Evolutionary conservation across 2,888 invertebrate species (phyloP).

Genomic region (Campoplex nolae): DNA sequence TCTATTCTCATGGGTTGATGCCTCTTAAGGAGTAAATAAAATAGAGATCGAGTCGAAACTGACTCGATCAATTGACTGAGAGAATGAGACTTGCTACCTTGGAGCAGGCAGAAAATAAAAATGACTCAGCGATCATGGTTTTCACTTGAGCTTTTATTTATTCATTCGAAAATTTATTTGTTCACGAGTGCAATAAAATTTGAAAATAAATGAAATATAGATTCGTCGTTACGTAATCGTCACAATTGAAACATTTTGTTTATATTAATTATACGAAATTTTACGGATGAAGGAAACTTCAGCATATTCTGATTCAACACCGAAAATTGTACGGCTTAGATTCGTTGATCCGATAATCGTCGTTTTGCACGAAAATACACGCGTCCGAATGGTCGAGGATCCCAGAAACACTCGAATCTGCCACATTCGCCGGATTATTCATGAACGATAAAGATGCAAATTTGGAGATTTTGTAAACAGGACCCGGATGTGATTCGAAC

Average conservation of each 20-base stretch:
- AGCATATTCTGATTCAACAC: not conserved
- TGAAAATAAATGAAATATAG: not conserved
- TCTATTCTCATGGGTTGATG: not conserved
- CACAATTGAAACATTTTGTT: not conserved
- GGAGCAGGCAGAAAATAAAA: not conserved
- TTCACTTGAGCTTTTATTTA: not conserved
- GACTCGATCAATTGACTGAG: not conserved
- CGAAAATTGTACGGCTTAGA: not conserved
- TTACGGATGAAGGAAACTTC: not conserved
- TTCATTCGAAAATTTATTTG: not conserved
- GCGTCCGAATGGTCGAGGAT: not conserved
- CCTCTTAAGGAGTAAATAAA: too few relatives aligned
- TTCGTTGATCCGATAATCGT: not conserved
- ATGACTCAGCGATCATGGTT: not conserved
- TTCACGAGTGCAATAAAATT: not conserved
- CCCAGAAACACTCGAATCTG: slow-evolving; percentile 31
- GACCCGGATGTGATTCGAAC: slow-evolving; percentile 61
- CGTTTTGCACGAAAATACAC: not conserved
- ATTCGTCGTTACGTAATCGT: too few relatives aligned
- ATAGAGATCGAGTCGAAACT: not conserved
- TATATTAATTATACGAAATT: not conserved
- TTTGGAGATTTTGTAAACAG: slow-evolving; percentile 64
- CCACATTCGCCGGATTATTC: slow-evolving; percentile 56
- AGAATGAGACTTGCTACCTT: not conserved
- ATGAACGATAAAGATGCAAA: slow-evolving; percentile 69